A percentile compares a stretch with the other conserved stretches of the same genome.
Evolutionary conservation across 2,113 vertebrate species (phyloP).

Genomic region (Podiceps cristatus): DNA sequence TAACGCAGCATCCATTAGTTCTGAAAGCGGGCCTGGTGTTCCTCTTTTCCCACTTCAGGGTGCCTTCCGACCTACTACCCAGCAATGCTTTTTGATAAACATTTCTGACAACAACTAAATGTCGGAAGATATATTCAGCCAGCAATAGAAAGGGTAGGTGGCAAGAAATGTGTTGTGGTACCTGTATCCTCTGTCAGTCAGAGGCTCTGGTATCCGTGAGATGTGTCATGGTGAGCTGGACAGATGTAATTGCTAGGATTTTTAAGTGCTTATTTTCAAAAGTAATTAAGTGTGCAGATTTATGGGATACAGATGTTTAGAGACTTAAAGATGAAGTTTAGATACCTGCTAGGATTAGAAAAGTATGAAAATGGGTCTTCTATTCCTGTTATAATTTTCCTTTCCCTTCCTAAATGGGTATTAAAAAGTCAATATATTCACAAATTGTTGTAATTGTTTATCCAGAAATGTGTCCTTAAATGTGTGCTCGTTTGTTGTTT

Average conservation of each 20-base stretch:
- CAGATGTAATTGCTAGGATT: neutral
- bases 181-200: neutral
- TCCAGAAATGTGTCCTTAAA: neutral
- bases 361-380: neutral
- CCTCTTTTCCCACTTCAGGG: neutral
- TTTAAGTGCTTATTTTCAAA: neutral
- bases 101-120: neutral
- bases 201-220: neutral
- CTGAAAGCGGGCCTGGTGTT: neutral
- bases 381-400: neutral
- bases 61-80: neutral
- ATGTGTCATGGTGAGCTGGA: neutral
- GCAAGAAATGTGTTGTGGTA: neutral
- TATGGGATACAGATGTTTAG: neutral
- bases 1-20: neutral
- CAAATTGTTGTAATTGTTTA: neutral
- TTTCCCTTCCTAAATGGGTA: neutral
- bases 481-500: neutral
- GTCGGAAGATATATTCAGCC: neutral
- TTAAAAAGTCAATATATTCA: neutral
- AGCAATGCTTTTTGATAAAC: neutral
- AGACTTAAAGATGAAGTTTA: neutral
- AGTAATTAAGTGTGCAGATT: neutral
- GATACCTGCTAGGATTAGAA: neutral
- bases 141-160: neutral